These are phyloP conservation scores for Apotomis turbidana DNA, from an alignment of 2,888 invertebrate genomes.

Conservation along the genomic window DNA sequence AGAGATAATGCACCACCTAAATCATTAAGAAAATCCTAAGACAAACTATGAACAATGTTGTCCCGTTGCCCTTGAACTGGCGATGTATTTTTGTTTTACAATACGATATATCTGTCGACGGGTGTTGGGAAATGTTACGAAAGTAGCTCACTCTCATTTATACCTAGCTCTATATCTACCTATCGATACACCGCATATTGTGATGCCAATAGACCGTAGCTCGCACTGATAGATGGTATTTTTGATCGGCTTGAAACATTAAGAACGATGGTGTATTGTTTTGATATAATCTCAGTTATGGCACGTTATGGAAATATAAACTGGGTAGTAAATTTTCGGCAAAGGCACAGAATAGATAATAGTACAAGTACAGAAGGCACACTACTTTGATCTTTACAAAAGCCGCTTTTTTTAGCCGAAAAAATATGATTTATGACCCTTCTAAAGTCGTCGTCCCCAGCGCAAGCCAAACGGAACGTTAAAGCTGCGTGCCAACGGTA, in stretches of 20 bases:
- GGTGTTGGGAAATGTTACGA: constrained; percentile 41
- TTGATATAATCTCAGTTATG: not conserved
- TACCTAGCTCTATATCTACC: constrained; percentile 34
- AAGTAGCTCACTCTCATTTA: constrained; percentile 36
- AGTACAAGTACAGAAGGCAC: too few species aligned
- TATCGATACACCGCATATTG: constrained; percentile 29
- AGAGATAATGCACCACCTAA: too few species aligned
- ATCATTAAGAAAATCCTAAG: too few species aligned
- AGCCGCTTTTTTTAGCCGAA: too few species aligned
- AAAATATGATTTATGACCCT: too few species aligned
- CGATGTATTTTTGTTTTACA: constrained; percentile 53
- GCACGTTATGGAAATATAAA: not conserved
- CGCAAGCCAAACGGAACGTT: too few species aligned
- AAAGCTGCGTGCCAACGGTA: too few species aligned
- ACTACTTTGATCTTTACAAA: too few species aligned
- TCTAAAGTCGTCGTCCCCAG: too few species aligned
- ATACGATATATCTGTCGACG: constrained; percentile 49
- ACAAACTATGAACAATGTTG: constrained; percentile 8
- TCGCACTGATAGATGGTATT: not conserved
- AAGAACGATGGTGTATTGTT: not conserved
- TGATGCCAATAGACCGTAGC: constrained; percentile 14
- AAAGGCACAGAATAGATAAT: too few species aligned
- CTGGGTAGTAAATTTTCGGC: too few species aligned
- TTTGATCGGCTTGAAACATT: not conserved
- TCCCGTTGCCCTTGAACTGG: constrained; percentile 52